A percentile compares a stretch with the other conserved stretches of the same genome.
Evolutionary conservation across 2,888 invertebrate genomes (phyloP).

Genomic region (Penaeus monodon): DNA sequence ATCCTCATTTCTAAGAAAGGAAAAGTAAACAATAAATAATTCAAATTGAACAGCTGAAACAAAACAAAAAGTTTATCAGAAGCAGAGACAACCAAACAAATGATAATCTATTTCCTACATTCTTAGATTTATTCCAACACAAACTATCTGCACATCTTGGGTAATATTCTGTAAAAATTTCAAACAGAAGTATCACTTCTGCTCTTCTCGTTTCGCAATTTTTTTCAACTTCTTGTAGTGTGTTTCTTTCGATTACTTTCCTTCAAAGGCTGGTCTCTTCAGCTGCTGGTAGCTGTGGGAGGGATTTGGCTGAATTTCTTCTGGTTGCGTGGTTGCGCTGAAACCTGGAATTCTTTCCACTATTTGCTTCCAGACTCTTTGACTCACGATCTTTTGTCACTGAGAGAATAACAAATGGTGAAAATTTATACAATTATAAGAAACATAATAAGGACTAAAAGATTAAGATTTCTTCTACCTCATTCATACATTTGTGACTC

Average conservation of each 20-base stretch:
- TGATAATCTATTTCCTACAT: no score
- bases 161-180: no score
- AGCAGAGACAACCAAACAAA: no score
- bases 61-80: no score
- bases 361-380: slow-evolving; percentile 11
- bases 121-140: no score
- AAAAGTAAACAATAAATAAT: no score
- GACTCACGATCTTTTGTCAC: slow-evolving; percentile 1
- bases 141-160: no score
- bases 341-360: slow-evolving; percentile 40
- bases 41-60: no score
- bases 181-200: no score
- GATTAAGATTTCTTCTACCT: neutral
- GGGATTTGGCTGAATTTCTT: neutral
- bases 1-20: no score
- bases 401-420: neutral
- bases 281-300: neutral
- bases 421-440: neutral
- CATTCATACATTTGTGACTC: neutral
- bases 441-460: neutral
- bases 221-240: slow-evolving; percentile 14
- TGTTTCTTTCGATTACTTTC: slow-evolving; percentile 35
- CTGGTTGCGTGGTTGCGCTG: neutral
- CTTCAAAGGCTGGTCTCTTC: slow-evolving; percentile 14
- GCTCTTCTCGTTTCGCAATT: no score